A percentile compares a stretch with the other conserved stretches of the same genome.
phyloP scores from a whole-genome alignment of 2,888 invertebrate genomes.

The Myopa testacea region DNA sequence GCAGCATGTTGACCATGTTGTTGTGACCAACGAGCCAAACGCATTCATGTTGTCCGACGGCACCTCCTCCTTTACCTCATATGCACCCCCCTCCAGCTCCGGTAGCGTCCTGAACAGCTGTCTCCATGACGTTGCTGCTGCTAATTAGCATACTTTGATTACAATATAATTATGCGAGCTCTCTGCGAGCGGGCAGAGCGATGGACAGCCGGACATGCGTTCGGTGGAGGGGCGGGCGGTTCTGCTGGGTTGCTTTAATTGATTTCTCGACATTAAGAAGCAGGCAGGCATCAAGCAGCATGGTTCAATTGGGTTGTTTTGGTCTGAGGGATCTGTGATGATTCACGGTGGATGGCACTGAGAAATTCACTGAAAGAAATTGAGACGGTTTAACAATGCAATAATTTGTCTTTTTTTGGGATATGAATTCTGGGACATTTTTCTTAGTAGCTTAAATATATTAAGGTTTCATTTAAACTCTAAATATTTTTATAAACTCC shows the following conservation, averaged over 20 bases:
- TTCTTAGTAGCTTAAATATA: neutral
- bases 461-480: neutral
- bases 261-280: conserved; percentile 26
- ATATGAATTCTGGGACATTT: neutral
- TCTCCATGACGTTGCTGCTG: conserved; percentile 17
- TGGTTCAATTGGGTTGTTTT: neutral
- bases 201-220: neutral
- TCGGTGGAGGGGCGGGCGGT: neutral
- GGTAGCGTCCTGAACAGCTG: neutral
- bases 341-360: neutral
- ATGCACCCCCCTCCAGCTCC: neutral
- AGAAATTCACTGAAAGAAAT: neutral
- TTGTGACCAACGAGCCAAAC: conserved; percentile 23
- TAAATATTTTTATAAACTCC: neutral
- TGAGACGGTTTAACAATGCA: neutral
- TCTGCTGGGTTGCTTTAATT: conserved; percentile 17
- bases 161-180: conserved; percentile 46
- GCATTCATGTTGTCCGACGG: neutral
- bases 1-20: neutral
- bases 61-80: neutral
- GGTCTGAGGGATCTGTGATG: neutral
- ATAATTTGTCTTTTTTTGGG: neutral
- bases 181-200: neutral
- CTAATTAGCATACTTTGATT: conserved; percentile 49
- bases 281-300: neutral